Percentiles rank a stretch among this genome's conserved stretches.
Evolutionary conservation across 1,140 invertebrate species (phyloP).

Genomic region (Scaptomyza graminum): DNA sequence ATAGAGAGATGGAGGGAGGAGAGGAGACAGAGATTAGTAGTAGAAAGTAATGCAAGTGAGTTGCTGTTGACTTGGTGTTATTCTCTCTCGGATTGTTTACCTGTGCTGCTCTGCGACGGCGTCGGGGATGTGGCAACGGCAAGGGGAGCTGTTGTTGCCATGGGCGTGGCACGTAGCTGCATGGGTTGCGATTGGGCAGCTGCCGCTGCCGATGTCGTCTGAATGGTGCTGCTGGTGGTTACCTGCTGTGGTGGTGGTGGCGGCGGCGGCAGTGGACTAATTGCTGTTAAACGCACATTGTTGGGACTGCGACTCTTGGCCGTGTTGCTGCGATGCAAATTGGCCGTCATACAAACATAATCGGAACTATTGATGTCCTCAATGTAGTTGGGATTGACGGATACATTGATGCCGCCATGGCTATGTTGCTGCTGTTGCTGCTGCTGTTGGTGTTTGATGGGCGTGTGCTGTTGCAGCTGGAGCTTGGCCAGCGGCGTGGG

Average conservation of each 20-base stretch:
- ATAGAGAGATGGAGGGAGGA: neutral
- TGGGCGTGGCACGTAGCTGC: constrained; percentile 64
- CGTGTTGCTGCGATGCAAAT: constrained; percentile 75
- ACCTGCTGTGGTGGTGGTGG: constrained; percentile 9
- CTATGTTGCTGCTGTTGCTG: constrained; percentile 15
- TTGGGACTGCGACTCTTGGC: constrained; percentile 35
- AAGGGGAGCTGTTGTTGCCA: constrained; percentile 60
- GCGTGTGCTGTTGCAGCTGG: constrained; percentile 73
- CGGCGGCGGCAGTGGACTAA: constrained; percentile 22
- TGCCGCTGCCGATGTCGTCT: constrained; percentile 19
- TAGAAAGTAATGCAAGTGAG: too few species aligned
- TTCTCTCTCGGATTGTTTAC: constrained; percentile 24
- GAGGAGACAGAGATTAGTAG: constrained; percentile 3
- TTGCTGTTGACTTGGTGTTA: too few species aligned
- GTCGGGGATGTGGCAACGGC: constrained; percentile 78
- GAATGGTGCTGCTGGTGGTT: constrained; percentile 3
- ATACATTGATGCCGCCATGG: constrained; percentile 65
- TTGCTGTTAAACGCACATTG: constrained; percentile 16
- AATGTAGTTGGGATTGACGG: constrained; percentile 83
- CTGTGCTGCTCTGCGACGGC: constrained; percentile 80
- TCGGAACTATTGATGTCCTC: constrained; percentile 89
- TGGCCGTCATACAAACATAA: constrained; percentile 89
- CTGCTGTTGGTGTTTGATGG: constrained; percentile 61
- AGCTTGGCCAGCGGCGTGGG: constrained; percentile 51
- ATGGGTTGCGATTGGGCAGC: constrained; percentile 33